Base-by-base conservation (phyloP, 2,797 vertebrate genomes). In the Pitangus sulphuratus region DNA sequence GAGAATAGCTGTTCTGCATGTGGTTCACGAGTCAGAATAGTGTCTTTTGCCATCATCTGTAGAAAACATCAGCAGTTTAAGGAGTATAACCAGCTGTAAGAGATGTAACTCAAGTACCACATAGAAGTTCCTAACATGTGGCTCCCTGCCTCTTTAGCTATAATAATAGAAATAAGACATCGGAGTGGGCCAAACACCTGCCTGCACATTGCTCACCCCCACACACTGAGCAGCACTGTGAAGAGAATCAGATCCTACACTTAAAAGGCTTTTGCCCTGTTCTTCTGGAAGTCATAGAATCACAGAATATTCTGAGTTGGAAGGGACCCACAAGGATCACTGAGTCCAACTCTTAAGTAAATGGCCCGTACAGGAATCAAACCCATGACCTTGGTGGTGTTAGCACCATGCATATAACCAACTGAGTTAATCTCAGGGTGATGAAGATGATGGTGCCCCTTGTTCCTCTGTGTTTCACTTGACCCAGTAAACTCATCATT, bases 101-200 rank as follows among this genome's bases (percentile, higher is more conserved):
- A 80, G 12, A 30, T 66, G 45, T 12, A 82, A 33, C 28, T 72
- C 31, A 31, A 54, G 24, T 40, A 44, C 40, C 19, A 31, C 21
- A 28, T 0, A 10, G 39, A 39, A 18, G 19, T 68, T 87, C 40
- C 40, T 60, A 68, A 54, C 20, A 44, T 0, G 0, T 40, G 4
- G 37, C 30, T 84, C 1, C 0, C 44, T 82, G 65, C 10, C 44
- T 56, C 13, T 79, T 37, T 24, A 87, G 35, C 30, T 47, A 19
- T 30, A 61, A 6, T 28, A 40, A 57, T 15, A 76, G 40, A 65
- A 93, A 79, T 5, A 18, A 42, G 30, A 50, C 53, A 18, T 6
- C 2, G 2, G 45, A 61, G 47, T 54, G 31, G 18, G 20, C 44
- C 47, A 54, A 0, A 54, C 61, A 70, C 37, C 20, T 61, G 15